A percentile compares a stretch with the other conserved stretches of the same genome.
These are phyloP conservation scores for Polyergus mexicanus DNA, from an alignment of 1,140 invertebrate species.

Conservation along the genomic window DNA sequence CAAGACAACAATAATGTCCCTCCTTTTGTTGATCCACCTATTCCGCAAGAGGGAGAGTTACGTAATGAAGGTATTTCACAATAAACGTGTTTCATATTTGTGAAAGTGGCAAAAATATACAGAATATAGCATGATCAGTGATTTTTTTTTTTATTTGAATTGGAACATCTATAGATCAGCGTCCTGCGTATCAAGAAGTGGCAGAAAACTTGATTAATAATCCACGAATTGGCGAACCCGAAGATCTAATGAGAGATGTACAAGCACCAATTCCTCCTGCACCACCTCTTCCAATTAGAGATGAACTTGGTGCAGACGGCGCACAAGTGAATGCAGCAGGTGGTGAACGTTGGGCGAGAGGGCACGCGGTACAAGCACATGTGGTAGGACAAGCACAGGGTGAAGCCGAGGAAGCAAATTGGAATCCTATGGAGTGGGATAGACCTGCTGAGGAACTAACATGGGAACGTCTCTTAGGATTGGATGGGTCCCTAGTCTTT, in stretches of 20 bases:
- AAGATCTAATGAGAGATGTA: constrained; percentile 43
- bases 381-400: constrained; percentile 85
- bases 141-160: background rate
- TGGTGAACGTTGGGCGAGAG: constrained; percentile 78
- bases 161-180: constrained; percentile 56
- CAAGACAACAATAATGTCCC: constrained; percentile 85
- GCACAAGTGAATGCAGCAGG: constrained; percentile 77
- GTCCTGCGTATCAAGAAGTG: constrained; percentile 67
- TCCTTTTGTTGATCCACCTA: constrained; percentile 81
- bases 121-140: background rate
- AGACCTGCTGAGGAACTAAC: constrained; percentile 98
- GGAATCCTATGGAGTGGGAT: constrained; percentile 99
- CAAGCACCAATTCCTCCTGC: constrained; percentile 58
- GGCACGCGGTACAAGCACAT: constrained; percentile 79
- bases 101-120: background rate
- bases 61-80: constrained; percentile 70
- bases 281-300: constrained; percentile 64
- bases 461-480: constrained; percentile 97
- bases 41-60: constrained; percentile 67
- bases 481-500: constrained; percentile 99
- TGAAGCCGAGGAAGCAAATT: constrained; percentile 95
- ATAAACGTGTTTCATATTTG: background rate
- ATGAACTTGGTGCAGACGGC: constrained; percentile 69
- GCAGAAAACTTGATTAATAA: constrained; percentile 70
- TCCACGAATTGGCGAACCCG: constrained; percentile 58